Percentiles rank a stretch among this genome's conserved stretches.
phyloP scores from a whole-genome alignment of 2,888 invertebrate species.

The Druceiella hillmani region DNA sequence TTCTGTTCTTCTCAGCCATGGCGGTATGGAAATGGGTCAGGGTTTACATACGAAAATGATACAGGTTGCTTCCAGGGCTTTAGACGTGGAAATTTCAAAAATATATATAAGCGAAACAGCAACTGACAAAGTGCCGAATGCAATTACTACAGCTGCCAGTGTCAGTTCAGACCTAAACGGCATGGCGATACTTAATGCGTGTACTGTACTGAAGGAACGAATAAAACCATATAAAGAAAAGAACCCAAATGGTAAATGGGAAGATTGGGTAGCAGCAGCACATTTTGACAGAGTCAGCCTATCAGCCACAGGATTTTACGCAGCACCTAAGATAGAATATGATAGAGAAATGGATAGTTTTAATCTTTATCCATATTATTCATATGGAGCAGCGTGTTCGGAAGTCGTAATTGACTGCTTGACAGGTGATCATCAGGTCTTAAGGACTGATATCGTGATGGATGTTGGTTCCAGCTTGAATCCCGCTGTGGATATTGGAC shows the following conservation, averaged over 20 bases:
- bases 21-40: constrained; percentile 89
- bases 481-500: constrained; percentile 87
- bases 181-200: constrained; percentile 74
- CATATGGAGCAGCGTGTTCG: constrained; percentile 72
- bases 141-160: constrained; percentile 74
- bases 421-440: constrained; percentile 79
- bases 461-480: constrained; percentile 84
- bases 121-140: constrained; percentile 79
- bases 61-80: constrained; percentile 66
- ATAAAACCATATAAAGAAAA: constrained; percentile 59
- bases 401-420: constrained; percentile 85
- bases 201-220: constrained; percentile 58
- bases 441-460: constrained; percentile 84
- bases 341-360: constrained; percentile 59
- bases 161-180: constrained; percentile 76
- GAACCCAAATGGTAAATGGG: constrained; percentile 69
- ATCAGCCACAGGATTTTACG: constrained; percentile 70
- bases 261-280: constrained; percentile 69
- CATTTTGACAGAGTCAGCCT: constrained; percentile 64
- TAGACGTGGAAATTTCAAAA: constrained; percentile 56
- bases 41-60: constrained; percentile 87
- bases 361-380: constrained; percentile 68
- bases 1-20: constrained; percentile 72
- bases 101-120: constrained; percentile 70
- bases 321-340: constrained; percentile 61